phyloP scores from a whole-genome alignment of 1,140 invertebrate species.

The Babylonia areolata region DNA sequence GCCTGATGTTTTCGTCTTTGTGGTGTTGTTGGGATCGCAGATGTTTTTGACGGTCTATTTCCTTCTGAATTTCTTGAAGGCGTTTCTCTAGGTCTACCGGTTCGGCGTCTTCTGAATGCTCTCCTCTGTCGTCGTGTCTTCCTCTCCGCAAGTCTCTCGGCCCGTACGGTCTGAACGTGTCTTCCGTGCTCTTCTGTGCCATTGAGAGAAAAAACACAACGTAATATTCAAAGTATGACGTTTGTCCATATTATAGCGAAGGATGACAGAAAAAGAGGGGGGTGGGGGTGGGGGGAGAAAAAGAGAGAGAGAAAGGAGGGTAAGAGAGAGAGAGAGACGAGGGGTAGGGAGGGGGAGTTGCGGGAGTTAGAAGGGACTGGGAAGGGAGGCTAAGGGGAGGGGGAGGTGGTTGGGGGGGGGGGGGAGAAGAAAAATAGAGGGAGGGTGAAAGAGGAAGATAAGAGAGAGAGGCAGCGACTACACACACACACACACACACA shows the following conservation, averaged over 20 bases:
- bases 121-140: not conserved
- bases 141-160: not conserved
- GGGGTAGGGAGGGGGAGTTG: not conserved
- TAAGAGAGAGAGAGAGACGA: slow-evolving; percentile 12
- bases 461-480: too few species aligned
- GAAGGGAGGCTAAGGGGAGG: not conserved
- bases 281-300: not conserved
- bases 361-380: not conserved
- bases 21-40: not conserved
- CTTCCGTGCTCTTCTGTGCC: not conserved
- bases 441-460: not conserved
- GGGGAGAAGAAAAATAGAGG: not conserved
- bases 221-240: too few species aligned
- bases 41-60: not conserved
- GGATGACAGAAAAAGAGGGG: too few species aligned
- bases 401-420: not conserved
- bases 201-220: not conserved
- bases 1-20: not conserved
- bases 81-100: not conserved
- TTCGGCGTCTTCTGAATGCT: not conserved
- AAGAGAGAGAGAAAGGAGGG: not conserved
- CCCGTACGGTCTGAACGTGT: not conserved
- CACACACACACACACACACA: too few species aligned
- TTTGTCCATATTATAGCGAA: not conserved
- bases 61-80: not conserved